A percentile compares a stretch with the other conserved stretches of the same genome.
Evolutionary conservation across 2,888 invertebrate species (phyloP).

Genomic region (Xanthia togata): DNA sequence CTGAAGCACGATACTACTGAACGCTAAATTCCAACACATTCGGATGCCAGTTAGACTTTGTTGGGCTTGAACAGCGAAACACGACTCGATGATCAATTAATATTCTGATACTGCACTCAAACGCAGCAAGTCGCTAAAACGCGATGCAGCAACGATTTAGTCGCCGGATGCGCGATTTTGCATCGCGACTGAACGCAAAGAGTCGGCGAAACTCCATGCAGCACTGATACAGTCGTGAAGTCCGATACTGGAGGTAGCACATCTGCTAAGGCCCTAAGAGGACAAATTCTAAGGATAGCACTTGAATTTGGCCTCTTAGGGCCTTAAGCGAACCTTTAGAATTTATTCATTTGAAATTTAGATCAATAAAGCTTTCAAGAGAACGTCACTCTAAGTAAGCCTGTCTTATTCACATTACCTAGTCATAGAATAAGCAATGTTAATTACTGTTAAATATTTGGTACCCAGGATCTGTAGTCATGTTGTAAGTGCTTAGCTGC

Average conservation of each 20-base stretch:
- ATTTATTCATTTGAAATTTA: background rate
- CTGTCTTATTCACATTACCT: constrained; percentile 17
- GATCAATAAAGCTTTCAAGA: constrained; percentile 18
- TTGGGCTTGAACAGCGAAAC: background rate
- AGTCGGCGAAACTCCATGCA: too few species aligned
- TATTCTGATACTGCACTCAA: background rate
- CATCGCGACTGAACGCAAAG: background rate
- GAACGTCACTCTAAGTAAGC: background rate
- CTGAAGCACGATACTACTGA: background rate
- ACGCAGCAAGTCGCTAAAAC: background rate
- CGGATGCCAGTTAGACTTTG: background rate
- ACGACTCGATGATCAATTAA: constrained; percentile 2
- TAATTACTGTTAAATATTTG: constrained; percentile 45
- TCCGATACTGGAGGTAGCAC: background rate
- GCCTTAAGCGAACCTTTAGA: background rate
- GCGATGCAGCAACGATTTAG: background rate
- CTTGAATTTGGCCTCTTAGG: too few species aligned
- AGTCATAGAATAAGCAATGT: constrained; percentile 48
- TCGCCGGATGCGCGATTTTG: background rate
- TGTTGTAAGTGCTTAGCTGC: constrained; percentile 56
- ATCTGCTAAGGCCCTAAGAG: background rate
- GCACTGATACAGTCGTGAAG: background rate
- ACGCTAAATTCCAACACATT: background rate
- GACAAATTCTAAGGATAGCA: background rate
- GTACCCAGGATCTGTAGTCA: constrained; percentile 49